These are phyloP conservation scores for Pogonomyrmex barbatus DNA, from an alignment of 1,140 invertebrate genomes.

Conservation along the genomic window DNA sequence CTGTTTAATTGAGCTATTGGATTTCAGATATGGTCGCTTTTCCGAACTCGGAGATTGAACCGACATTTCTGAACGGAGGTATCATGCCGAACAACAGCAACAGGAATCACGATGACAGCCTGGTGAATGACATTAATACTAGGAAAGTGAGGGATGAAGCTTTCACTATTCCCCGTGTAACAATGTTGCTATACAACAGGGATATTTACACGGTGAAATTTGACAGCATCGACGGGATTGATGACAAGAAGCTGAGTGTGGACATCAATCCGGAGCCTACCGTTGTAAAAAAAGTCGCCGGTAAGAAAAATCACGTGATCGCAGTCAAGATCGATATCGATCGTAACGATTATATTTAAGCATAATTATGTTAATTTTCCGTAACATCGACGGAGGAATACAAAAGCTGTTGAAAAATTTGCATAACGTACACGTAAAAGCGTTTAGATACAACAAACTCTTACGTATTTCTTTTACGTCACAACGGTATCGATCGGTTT, in stretches of 20 bases:
- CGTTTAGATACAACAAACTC: neutral
- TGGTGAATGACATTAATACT: conserved; percentile 23
- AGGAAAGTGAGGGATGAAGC: conserved; percentile 48
- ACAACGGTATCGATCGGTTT: conserved; percentile 29
- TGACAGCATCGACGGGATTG: conserved; percentile 49
- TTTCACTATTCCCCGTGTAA: conserved; percentile 45
- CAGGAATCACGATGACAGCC: conserved; percentile 49
- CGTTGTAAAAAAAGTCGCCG: conserved; percentile 80
- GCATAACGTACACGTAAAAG: neutral
- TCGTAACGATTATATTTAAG: too few relatives aligned
- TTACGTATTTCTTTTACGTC: neutral
- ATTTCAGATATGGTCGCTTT: conserved; percentile 83
- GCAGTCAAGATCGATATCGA: too few relatives aligned
- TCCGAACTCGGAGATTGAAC: conserved; percentile 80
- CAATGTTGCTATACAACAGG: conserved; percentile 62
- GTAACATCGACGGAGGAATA: neutral
- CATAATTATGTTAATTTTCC: neutral
- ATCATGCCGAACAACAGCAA: conserved; percentile 62
- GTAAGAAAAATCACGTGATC: conserved; percentile 66
- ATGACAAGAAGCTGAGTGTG: conserved; percentile 67
- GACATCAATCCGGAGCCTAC: conserved; percentile 74
- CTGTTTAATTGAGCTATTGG: neutral
- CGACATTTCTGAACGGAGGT: conserved; percentile 74
- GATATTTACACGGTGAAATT: conserved; percentile 70
- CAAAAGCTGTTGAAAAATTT: neutral